Percentiles rank a stretch among this genome's conserved stretches.
These are phyloP conservation scores for Brachyhypopomus occidentalis DNA, from an alignment of 2,113 vertebrate species.

Conservation along the genomic window DNA sequence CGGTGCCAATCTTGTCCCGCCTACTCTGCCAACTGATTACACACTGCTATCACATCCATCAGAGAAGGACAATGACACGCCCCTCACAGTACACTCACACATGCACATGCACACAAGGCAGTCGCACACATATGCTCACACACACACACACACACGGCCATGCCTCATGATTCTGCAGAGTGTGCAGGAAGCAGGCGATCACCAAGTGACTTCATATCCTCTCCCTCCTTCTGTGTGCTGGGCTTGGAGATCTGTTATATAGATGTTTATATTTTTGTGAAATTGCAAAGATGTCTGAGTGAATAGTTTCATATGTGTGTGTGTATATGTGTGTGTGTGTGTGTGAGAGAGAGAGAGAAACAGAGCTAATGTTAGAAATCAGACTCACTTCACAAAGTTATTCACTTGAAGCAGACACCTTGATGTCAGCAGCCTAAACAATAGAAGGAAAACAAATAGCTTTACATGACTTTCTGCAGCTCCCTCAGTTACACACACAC, in stretches of 20 bases:
- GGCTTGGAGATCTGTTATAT: neutral
- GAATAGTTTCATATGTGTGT: neutral
- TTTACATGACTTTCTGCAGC: neutral
- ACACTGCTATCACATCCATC: conserved; percentile 65
- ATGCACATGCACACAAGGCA: no score
- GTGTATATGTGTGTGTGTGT: conserved; percentile 15
- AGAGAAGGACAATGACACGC: conserved; percentile 34
- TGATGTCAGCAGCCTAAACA: conserved; percentile 26
- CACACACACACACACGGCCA: neutral
- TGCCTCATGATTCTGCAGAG: neutral
- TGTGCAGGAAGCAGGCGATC: neutral
- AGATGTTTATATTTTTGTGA: no score
- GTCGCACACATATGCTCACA: no score
- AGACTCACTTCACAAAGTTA: neutral
- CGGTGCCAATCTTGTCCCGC: conserved; percentile 44
- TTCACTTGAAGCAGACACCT: neutral
- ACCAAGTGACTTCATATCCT: conserved; percentile 1
- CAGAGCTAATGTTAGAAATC: neutral
- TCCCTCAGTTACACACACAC: no score
- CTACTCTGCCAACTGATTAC: conserved; percentile 67
- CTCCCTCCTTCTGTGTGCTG: neutral
- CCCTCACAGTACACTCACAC: no score
- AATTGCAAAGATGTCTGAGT: no score
- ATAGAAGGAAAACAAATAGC: conserved; percentile 38
- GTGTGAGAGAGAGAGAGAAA: neutral